Evolutionary conservation across 2,888 invertebrate genomes (phyloP).

Genomic region (Dryomyza anilis): DNA sequence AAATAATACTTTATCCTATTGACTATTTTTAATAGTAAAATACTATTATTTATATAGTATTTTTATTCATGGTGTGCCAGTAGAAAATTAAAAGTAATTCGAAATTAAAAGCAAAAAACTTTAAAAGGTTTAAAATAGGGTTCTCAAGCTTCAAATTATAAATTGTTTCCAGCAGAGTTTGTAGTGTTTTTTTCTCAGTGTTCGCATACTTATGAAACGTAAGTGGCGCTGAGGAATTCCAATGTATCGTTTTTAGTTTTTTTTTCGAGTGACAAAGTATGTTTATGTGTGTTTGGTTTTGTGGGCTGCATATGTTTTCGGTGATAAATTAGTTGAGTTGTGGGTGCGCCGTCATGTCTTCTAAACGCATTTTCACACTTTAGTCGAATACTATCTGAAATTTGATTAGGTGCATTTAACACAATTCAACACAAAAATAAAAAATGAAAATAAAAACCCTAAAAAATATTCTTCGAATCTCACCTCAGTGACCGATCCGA

Average conservation of each 20-base stretch:
- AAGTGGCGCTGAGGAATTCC: slow-evolving; percentile 50
- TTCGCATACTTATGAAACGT: slow-evolving; percentile 4
- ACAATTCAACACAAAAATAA: no score
- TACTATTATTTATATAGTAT: no score
- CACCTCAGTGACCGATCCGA: background rate
- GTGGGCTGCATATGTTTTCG: slow-evolving; percentile 61
- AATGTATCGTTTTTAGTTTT: slow-evolving; percentile 15
- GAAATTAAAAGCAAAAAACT: no score
- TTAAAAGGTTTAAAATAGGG: no score
- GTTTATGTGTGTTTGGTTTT: slow-evolving; percentile 35
- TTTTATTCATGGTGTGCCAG: no score
- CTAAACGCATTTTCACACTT: slow-evolving; percentile 58
- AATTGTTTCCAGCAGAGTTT: no score
- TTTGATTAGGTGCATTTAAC: no score
- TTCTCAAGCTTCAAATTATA: no score
- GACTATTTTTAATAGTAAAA: no score
- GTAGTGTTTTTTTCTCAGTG: background rate
- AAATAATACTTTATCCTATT: no score
- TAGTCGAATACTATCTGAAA: slow-evolving; percentile 3
- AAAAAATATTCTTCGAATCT: background rate
- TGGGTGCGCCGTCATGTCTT: slow-evolving; percentile 53
- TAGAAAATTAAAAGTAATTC: no score
- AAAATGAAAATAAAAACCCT: background rate
- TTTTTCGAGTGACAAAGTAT: background rate
- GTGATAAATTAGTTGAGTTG: slow-evolving; percentile 59